These are phyloP conservation scores for Andricus quercusramuli DNA, from an alignment of 2,888 invertebrate genomes.

Conservation along the genomic window DNA sequence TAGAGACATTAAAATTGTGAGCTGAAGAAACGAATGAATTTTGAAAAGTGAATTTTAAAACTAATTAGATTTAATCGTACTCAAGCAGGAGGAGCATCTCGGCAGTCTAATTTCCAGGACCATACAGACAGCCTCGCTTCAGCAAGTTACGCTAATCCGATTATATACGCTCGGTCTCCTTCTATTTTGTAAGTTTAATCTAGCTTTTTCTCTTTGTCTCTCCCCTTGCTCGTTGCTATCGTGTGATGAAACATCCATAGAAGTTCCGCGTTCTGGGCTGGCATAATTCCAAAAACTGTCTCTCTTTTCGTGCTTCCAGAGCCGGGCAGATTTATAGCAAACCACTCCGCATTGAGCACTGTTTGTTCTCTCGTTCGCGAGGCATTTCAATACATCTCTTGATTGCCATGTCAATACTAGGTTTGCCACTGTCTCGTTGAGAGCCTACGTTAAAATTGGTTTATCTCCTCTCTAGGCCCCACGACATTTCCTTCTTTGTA, in stretches of 20 bases:
- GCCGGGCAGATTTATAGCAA: constrained; percentile 25
- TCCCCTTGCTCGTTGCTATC: constrained; percentile 1
- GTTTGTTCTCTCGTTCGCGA: constrained; percentile 34
- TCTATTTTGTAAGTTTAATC: constrained; percentile 55
- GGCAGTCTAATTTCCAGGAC: constrained; percentile 16
- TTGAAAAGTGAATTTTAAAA: constrained; percentile 25
- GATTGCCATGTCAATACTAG: constrained; percentile 43
- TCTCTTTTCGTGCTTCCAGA: constrained; percentile 41
- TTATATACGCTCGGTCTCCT: constrained; percentile 50
- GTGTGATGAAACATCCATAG: constrained; percentile 32
- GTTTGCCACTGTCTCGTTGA: constrained; percentile 9
- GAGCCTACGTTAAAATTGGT: constrained; percentile 8
- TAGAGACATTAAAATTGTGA: background rate
- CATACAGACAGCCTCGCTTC: constrained; percentile 43
- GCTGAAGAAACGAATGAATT: constrained; percentile 10
- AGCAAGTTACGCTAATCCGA: constrained; percentile 49
- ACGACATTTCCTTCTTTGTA: background rate
- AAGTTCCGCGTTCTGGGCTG: constrained; percentile 45
- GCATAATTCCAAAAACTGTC: constrained; percentile 51
- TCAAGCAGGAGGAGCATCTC: constrained; percentile 10
- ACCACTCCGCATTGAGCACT: constrained; percentile 19
- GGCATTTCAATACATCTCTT: constrained; percentile 41
- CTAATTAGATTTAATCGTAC: constrained; percentile 33
- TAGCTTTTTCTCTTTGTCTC: constrained; percentile 43
- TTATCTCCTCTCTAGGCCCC: constrained; percentile 6